Base-by-base conservation (phyloP, 2,797 vertebrate genomes). In the Rhodeus uyekii region DNA sequence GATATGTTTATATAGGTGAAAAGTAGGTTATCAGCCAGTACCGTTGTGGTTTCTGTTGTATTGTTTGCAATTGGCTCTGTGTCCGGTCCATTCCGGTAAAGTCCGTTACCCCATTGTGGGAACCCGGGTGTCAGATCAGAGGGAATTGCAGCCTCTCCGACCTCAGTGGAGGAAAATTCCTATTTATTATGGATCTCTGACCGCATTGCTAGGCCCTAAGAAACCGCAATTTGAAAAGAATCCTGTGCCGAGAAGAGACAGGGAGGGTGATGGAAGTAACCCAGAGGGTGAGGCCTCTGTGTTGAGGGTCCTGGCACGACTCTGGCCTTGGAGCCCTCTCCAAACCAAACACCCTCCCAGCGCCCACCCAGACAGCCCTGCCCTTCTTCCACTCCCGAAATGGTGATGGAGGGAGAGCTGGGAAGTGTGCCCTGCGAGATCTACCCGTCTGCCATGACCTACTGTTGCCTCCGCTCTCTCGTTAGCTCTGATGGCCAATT, bases 281-380 rank as follows among this genome's bases (percentile, higher is more conserved):
- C 60, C 42, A 65, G 82, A 72, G 82, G 84, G 29, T 80, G 67
- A 82, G 73, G 78, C 81, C 69, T 79, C 53, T 64, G 75, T 79
- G 64, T 81, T 80, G 63, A 86, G 82, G 76, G 81, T 81, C 85
- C 61, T 67, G 68, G 75, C 63, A 38, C 22, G 39, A 81, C 71
- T 86, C 32, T 65, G 61, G 73, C 84, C 85, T 65, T 79, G 64
- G 53, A 80, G 78, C 68, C 44, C 42, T 85, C 77, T 90, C 85
- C 85, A 87, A 87, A 86, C 76, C 83, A 87, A 89, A 89, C 86
- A 87, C 75, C 53, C 76, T 84, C 29, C 69, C 50, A 72, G 67
- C 34, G 84, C 78, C 76, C 78, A 85, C 86, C 81, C 86, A 89
- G 69, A 83, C 80, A 79, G 85, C 39, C 65, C 76, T 79, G 63